Evolutionary conservation across 2,797 vertebrate species (phyloP).

Genomic region (Melanotaenia parkinsoni): DNA sequence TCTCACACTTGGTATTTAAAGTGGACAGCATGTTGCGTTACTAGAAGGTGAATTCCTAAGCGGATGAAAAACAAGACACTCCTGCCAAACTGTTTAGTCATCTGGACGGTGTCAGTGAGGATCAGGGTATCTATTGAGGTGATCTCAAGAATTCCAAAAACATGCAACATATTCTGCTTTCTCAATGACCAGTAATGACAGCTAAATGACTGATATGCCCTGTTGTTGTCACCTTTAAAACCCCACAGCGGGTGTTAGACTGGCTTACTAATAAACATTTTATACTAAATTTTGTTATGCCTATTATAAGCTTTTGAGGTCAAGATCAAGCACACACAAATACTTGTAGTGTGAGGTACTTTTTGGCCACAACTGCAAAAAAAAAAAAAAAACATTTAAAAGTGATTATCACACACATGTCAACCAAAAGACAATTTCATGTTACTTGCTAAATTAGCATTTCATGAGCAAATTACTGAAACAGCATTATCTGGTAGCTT

Average conservation of each 20-base stretch:
- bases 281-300: neutral
- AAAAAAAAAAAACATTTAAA: too few species aligned
- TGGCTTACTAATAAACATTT: neutral
- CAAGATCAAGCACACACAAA: too few species aligned
- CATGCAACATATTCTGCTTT: constrained; percentile 51
- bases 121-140: constrained; percentile 12
- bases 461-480: neutral
- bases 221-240: constrained; percentile 27
- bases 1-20: neutral
- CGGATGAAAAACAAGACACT: neutral
- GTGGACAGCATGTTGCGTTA: neutral
- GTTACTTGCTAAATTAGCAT: neutral
- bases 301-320: too few species aligned
- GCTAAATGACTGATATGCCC: constrained; percentile 15
- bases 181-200: constrained; percentile 27
- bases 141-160: constrained; percentile 56
- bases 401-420: too few species aligned
- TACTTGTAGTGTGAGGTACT: too few species aligned
- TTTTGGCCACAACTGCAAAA: too few species aligned
- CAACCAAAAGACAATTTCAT: neutral
- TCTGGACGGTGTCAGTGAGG: neutral
- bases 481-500: neutral
- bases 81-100: constrained; percentile 19
- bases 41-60: neutral
- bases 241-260: neutral